Evolutionary conservation across 1,140 invertebrate genomes (phyloP), one percentile per base, ranked within the genome.

Genomic region (Cydia fagiglandana): DNA sequence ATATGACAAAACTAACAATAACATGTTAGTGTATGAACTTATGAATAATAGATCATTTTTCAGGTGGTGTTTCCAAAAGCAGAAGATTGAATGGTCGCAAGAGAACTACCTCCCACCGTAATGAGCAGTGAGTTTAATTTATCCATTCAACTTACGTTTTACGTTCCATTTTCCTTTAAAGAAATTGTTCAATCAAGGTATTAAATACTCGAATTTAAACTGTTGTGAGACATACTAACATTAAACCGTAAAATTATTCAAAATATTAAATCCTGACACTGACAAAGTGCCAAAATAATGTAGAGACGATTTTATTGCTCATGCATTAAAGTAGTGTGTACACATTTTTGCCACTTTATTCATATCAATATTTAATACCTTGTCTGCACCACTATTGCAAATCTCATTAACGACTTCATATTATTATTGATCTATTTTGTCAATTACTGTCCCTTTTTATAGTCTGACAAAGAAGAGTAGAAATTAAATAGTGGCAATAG

Each of bases 91-190:
- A 70, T 17, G 66, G 66, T 12, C 34, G 66, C 38, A 70, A 38
- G 17, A 70, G 66, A 12, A 70, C 66, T 6, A 38, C 7, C n/a
- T 70, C 66, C 4, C 66, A 70, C 34, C 66, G 66, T 10, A 70
- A 41, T 10, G 7, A 17, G 15, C 38, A 70, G 30, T 70, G 5
- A 68, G 56, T 61, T 61, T 24, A 24, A 61, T 61, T 12, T 24
- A 56, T 24, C 12, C 20, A 61, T 61, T 24, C 17, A 61, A 10
- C 20, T 20, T 24, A 5, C 1, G n/a, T 61, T 10, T 20, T 24
- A 5, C 1, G n/a, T 61, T 10, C 2, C 13, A 50, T 50, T 13
- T 50, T 15, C 47, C 13, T n/a, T 15, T 4, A 6, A n/a, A 30
- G 0, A 30, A 30, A 30, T 30, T 30, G 30, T 30, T 30, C 30